Conservation (phyloP, 2,888 invertebrate species). For the Polyommatus iphigenia region DNA sequence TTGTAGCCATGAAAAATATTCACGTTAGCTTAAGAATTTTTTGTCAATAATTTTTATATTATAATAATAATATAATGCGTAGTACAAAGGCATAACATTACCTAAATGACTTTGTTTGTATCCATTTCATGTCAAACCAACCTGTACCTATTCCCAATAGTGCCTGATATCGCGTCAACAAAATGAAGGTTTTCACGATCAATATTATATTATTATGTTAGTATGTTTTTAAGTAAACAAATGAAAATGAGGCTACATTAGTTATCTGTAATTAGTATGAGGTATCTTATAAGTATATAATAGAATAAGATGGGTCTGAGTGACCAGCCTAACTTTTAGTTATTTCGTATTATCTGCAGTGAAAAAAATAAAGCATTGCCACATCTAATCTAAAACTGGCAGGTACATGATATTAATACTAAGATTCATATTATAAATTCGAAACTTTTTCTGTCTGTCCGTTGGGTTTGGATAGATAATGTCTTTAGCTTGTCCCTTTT, state of each 20-base stretch:
- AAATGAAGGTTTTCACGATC: conserved; percentile 18
- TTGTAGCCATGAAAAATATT: no score
- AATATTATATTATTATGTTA: background rate
- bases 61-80: background rate
- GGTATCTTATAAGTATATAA: no score
- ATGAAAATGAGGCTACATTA: background rate
- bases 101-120: conserved; percentile 16
- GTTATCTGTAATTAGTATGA: no score
- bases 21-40: no score
- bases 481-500: no score
- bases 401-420: no score
- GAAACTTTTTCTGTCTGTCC: no score
- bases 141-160: conserved; percentile 24
- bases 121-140: conserved; percentile 14
- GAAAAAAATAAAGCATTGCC: no score
- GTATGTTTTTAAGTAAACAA: background rate
- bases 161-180: background rate
- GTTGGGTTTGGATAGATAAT: no score
- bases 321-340: background rate
- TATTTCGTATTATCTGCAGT: background rate
- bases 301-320: no score
- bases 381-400: no score
- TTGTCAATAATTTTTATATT: background rate
- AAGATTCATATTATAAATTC: no score
- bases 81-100: conserved; percentile 3